phyloP scores from a whole-genome alignment of 2,113 vertebrate species.

The Neolamprologus tretocephalus region DNA sequence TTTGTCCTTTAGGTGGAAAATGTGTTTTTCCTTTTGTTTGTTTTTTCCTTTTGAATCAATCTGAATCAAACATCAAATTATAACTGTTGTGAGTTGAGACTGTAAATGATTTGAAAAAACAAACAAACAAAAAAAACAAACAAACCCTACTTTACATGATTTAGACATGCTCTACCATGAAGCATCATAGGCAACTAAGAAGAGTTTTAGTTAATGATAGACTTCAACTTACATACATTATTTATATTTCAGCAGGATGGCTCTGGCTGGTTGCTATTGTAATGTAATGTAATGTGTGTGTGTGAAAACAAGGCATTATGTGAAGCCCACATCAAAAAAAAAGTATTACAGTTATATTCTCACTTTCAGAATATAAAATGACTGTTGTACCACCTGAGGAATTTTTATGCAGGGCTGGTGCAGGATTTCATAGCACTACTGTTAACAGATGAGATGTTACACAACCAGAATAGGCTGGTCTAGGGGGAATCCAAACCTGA shows the following conservation, averaged over 20 bases:
- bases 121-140: neutral
- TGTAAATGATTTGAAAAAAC: neutral
- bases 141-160: neutral
- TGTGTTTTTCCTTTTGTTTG: neutral
- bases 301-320: neutral
- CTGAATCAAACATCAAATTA: neutral
- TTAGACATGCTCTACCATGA: neutral
- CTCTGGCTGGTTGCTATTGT: slow-evolving; percentile 56
- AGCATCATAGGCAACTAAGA: neutral
- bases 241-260: slow-evolving; percentile 67
- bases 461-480: neutral
- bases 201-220: neutral
- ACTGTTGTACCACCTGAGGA: slow-evolving; percentile 10
- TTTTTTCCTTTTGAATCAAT: neutral
- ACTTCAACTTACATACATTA: neutral
- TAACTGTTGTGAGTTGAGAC: neutral
- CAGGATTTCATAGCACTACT: neutral
- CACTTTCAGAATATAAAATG: neutral
- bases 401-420: neutral
- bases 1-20: neutral
- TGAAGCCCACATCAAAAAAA: neutral
- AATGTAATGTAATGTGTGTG: neutral
- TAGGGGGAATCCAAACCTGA: neutral
- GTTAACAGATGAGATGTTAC: slow-evolving; percentile 13
- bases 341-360: neutral